Base-by-base conservation (phyloP, 2,888 invertebrate species). In the Xanthorhoe designata region DNA sequence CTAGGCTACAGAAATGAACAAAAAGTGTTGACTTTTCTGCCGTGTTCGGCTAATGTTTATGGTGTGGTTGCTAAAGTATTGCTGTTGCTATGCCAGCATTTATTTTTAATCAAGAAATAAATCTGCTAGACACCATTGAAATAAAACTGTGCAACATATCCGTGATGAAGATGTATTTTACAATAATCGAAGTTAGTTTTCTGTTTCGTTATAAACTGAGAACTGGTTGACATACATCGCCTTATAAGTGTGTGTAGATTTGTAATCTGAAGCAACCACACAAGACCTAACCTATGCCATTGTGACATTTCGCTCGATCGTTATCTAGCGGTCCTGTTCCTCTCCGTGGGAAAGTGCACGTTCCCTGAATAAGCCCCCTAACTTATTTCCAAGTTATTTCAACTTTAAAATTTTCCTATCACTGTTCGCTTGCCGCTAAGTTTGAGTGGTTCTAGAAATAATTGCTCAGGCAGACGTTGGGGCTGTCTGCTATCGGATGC, bases 301-400 rank as follows among this genome's bases (percentile, higher is more conserved):
- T 75, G 75, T 83, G 85, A 81, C 84, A 85, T 85, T 86, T 69
- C 58, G 50, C 79, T 64, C 71, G 75, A 57, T 67, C 72, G 69
- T 70, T 73, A 78, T 78, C 73, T 75, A 75, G 77, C 74, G 70
- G 76, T 74, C 74, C 76, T 73, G 74, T 76, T 76, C 50, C 61
- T 64, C 70, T 60, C 68, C 78, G 78, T 84, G 82, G 77, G 81
- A 82, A 80, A 72, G 75, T 75, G 53, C 55, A 52, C 65, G 63
- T 63, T 58, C 52, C 58, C 61, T 54, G 49, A 56, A 55, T 51
- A 47, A 65, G 53, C 49, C 56, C 17, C 49, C 54, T 32, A 59
- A 55, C 29, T 58, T 68, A 59, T 50, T 58, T 62, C 47, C 8
- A 61, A 59, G 66, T 59, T 64, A 66, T 70, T 68, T 60, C 18